Base-by-base conservation (phyloP, 2,888 invertebrate species). In the Polia nebulosa region DNA sequence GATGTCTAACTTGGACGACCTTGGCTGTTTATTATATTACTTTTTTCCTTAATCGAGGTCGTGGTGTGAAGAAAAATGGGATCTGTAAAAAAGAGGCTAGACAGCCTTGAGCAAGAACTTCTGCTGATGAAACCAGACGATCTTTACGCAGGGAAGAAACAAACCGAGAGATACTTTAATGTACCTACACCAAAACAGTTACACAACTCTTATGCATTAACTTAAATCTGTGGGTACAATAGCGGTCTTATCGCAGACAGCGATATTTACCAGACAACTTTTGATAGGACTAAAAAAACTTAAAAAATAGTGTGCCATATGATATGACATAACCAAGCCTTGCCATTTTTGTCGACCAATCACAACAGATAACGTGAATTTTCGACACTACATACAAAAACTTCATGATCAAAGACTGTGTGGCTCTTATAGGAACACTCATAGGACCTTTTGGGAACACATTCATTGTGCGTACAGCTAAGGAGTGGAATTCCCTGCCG, bases 1-100 rank as follows among this genome's bases (percentile, higher is more conserved):
- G 61, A 66, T 65, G 70, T 66, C 71, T 76, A 82, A 82, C 81
- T 82, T 65, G 72, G 11, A 2, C 27, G 64, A 61, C 57, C 78
- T 72, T 65, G 56, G 15, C 44, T 44, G 47, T 60, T 22, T 61
- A 76, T 52, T 68, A 45, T 73, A 34, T 45, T 17, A 32, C 47
- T 56, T 75, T 45, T 71, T 63, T 39, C n/a, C 27, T 22, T 47
- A 27, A 47, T 41, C 32, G 34, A 47, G 41, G 9, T 25, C 11
- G 39, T 17, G 27, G 57, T 29, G 36, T 56, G 8, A 13, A 29
- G 49, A 71, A 55, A 63, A 71, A 56, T 44, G 7, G 5, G 11
- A 8, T 27, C 9, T 22, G 15, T 41, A 34, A 34, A 39, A 17
- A 49, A 41, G 4, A 53, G 22, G 25, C 7, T n/a, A 22, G 11